Conservation (phyloP, 1,140 invertebrate genomes). For the Euwallacea similis region DNA sequence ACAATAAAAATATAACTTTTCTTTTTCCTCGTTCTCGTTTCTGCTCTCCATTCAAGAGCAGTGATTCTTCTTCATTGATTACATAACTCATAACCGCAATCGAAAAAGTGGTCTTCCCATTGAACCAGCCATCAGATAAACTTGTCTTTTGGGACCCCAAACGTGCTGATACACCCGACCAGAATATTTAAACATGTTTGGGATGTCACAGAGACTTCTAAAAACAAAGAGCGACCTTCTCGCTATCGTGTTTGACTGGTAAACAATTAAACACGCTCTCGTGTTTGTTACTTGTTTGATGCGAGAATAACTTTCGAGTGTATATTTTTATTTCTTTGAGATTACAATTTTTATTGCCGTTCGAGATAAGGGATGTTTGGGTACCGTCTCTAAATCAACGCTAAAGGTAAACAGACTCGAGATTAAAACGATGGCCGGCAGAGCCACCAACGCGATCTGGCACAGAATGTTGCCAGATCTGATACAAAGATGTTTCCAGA, state of each 20-base stretch:
- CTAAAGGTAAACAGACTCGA: conserved; percentile 5
- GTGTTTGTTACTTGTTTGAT: conserved; percentile 12
- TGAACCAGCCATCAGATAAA: too few species aligned
- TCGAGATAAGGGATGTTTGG: conserved; percentile 9
- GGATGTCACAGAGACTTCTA: conserved; percentile 7
- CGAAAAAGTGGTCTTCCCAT: too few species aligned
- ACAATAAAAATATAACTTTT: too few species aligned
- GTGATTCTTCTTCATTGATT: too few species aligned
- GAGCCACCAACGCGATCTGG: not conserved
- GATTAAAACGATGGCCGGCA: not conserved
- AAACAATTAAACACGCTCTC: conserved; percentile 12
- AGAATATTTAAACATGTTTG: conserved; percentile 13
- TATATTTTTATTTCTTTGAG: conserved; percentile 14
- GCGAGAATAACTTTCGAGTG: conserved; percentile 16
- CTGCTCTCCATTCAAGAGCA: too few species aligned
- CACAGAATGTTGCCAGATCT: not conserved
- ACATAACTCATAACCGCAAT: too few species aligned
- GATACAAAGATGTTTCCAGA: not conserved
- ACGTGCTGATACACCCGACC: not conserved
- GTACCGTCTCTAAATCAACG: conserved; percentile 1
- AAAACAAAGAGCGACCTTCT: conserved; percentile 13
- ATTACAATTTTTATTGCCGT: conserved; percentile 11
- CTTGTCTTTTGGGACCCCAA: too few species aligned
- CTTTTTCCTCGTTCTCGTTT: too few species aligned
- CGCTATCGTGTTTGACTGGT: conserved; percentile 10